Conservation (phyloP, 2,797 vertebrate genomes). For the Chromis chromis region DNA sequence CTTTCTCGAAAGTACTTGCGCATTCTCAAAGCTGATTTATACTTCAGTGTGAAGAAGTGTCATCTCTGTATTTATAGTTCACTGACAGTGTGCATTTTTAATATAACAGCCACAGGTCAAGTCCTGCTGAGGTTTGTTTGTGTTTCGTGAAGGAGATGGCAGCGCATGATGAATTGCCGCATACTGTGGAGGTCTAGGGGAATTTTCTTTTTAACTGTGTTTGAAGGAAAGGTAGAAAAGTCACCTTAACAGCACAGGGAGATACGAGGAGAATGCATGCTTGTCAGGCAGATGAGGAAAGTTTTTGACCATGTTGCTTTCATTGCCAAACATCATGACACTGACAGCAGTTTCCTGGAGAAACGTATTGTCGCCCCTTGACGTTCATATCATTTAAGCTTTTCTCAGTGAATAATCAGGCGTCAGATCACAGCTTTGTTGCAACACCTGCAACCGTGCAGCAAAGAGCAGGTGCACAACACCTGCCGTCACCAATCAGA, state of each 20-base stretch:
- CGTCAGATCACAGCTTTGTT: slow-evolving; percentile 28
- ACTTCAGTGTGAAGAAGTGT: slow-evolving; percentile 23
- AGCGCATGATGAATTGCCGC: slow-evolving; percentile 27
- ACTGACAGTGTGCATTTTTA: slow-evolving; percentile 37
- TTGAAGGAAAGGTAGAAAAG: slow-evolving; percentile 1
- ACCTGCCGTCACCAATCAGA: slow-evolving; percentile 41
- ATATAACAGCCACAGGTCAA: slow-evolving; percentile 35
- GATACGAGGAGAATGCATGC: neutral
- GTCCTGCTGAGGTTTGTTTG: slow-evolving; percentile 41
- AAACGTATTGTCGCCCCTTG: neutral
- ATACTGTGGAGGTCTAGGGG: slow-evolving; percentile 7
- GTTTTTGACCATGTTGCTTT: neutral
- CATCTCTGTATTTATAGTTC: slow-evolving; percentile 48
- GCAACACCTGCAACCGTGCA: neutral
- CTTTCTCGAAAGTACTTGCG: slow-evolving; percentile 12
- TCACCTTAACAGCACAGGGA: slow-evolving; percentile 8
- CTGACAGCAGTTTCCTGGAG: neutral
- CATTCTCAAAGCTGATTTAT: slow-evolving; percentile 42
- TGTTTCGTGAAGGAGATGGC: slow-evolving; percentile 26
- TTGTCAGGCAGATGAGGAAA: slow-evolving; percentile 19
- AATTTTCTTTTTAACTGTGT: slow-evolving; percentile 9
- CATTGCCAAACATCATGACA: neutral
- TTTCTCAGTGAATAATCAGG: slow-evolving; percentile 27
- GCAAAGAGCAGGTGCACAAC: slow-evolving; percentile 25
- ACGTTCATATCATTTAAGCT: neutral